phyloP scores from a whole-genome alignment of 1,140 invertebrate species.

The Drosophila micromelanica region DNA sequence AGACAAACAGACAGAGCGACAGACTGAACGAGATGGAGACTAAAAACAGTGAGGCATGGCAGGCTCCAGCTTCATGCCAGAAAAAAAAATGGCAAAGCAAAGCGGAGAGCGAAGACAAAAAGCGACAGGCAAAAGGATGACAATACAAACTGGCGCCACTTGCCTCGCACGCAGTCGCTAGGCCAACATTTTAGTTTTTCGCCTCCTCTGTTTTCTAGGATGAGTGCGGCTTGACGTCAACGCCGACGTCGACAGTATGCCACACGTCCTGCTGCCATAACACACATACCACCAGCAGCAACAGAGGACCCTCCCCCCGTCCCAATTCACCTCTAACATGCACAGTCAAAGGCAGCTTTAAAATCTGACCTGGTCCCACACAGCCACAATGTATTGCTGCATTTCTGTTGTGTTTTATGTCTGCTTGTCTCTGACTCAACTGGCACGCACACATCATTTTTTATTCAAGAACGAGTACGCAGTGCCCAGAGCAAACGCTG shows the following conservation, averaged over 20 bases:
- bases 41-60: slow-evolving; percentile 18
- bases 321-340: not conserved
- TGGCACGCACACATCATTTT: slow-evolving; percentile 67
- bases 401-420: not conserved
- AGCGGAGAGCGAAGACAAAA: slow-evolving; percentile 47
- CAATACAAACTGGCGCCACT: slow-evolving; percentile 80
- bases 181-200: slow-evolving; percentile 61
- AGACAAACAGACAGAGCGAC: slow-evolving; percentile 10
- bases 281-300: slow-evolving; percentile 35
- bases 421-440: slow-evolving; percentile 11
- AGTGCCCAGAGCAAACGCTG: slow-evolving; percentile 7
- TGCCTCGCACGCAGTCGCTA: slow-evolving; percentile 73
- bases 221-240: slow-evolving; percentile 46
- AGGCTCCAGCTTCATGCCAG: slow-evolving; percentile 7
- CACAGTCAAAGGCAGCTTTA: slow-evolving; percentile 54
- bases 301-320: not conserved
- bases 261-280: slow-evolving; percentile 36
- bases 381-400: not conserved
- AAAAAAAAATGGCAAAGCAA: slow-evolving; percentile 40
- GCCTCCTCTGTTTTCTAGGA: slow-evolving; percentile 30
- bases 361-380: slow-evolving; percentile 52
- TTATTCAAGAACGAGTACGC: slow-evolving; percentile 46
- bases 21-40: slow-evolving; percentile 27
- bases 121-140: slow-evolving; percentile 66
- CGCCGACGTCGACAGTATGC: slow-evolving; percentile 68